phyloP scores from a whole-genome alignment of 1,140 invertebrate genomes.

The Lepidurus packardi region DNA sequence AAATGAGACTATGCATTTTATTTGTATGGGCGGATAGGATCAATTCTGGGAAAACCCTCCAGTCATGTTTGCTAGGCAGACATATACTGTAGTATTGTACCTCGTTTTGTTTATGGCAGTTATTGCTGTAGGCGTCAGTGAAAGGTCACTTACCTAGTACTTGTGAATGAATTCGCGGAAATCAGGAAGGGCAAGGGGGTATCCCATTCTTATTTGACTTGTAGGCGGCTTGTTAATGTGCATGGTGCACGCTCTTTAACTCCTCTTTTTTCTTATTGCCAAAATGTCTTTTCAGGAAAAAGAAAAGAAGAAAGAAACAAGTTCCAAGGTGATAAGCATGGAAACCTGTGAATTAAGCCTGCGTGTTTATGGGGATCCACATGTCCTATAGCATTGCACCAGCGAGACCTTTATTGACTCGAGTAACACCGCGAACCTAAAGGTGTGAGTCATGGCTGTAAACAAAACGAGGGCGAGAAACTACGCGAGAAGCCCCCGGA shows the following conservation, averaged over 20 bases:
- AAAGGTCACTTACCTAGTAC: not conserved
- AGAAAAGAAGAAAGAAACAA: not conserved
- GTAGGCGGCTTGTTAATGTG: not conserved
- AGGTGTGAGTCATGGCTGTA: conserved; percentile 7
- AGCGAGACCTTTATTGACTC: conserved; percentile 10
- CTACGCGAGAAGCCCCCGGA: conserved; percentile 7
- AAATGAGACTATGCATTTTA: no score
- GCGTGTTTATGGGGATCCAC: not conserved
- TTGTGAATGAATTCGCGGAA: conserved; percentile 16
- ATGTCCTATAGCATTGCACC: not conserved
- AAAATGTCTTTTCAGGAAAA: not conserved
- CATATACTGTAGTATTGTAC: no score
- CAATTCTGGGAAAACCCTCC: no score
- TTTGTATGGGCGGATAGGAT: no score
- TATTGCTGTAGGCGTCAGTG: not conserved
- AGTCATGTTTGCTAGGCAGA: no score
- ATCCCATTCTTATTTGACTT: not conserved
- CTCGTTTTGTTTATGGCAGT: not conserved
- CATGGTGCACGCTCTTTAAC: not conserved
- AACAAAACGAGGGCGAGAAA: conserved; percentile 17
- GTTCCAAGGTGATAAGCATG: not conserved
- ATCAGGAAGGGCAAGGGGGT: not conserved
- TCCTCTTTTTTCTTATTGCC: not conserved
- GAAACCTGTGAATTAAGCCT: not conserved
- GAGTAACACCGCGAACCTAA: conserved; percentile 15